These are phyloP conservation scores for Pseudococcus jackbeardsleyi DNA, from an alignment of 2,888 invertebrate species.

Conservation along the genomic window DNA sequence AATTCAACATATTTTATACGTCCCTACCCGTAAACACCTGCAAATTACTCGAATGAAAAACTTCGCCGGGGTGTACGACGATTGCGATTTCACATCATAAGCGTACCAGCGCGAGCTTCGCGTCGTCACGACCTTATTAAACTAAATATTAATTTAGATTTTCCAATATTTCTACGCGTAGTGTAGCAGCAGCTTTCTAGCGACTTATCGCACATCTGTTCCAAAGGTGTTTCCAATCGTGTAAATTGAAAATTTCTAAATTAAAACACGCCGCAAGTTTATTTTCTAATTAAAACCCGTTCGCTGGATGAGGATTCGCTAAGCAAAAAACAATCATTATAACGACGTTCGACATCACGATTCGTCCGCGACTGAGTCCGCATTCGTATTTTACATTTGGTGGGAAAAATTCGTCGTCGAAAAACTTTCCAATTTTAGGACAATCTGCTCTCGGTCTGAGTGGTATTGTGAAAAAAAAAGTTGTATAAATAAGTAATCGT, in stretches of 20 bases:
- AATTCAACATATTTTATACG: constrained; percentile 1
- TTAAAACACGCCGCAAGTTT: constrained; percentile 36
- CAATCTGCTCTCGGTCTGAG: too few relatives aligned
- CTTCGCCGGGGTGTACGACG: too few relatives aligned
- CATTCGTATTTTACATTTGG: too few relatives aligned
- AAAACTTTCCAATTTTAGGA: neutral
- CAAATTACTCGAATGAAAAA: constrained; percentile 17
- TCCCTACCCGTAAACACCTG: neutral
- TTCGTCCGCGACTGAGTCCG: neutral
- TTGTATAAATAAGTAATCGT: too few relatives aligned
- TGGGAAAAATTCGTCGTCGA: neutral
- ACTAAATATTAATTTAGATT: constrained; percentile 17
- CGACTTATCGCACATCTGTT: constrained; percentile 6
- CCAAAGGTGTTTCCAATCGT: neutral
- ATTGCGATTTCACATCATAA: neutral
- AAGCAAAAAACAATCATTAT: neutral
- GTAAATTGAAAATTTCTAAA: constrained; percentile 23
- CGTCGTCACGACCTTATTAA: neutral
- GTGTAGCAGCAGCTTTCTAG: neutral
- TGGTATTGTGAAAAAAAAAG: too few relatives aligned
- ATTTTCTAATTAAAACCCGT: constrained; percentile 23
- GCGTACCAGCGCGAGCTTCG: neutral
- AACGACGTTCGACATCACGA: neutral
- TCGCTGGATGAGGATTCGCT: neutral
- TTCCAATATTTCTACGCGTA: neutral